Percentiles rank a stretch among this genome's conserved stretches.
Evolutionary conservation across 2,113 vertebrate species (phyloP).

Genomic region (Thamnophis sirtalis): DNA sequence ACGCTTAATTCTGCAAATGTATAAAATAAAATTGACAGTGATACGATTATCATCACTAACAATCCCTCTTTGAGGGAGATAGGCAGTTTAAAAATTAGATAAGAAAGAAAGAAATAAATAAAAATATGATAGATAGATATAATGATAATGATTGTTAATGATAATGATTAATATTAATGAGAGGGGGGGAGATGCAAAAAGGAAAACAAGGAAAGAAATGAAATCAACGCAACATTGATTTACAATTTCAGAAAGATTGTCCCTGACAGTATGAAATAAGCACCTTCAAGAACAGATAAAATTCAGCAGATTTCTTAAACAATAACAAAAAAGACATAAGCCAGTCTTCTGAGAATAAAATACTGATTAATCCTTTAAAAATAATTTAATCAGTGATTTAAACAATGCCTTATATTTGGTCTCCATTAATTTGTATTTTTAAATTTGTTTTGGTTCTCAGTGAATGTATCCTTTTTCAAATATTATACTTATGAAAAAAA

Average conservation of each 20-base stretch:
- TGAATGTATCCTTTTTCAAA: constrained; percentile 30
- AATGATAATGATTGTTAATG: too few species aligned
- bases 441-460: constrained; percentile 24
- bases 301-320: constrained; percentile 30
- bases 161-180: too few species aligned
- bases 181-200: not conserved
- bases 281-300: not conserved
- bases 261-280: not conserved
- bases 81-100: not conserved
- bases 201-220: not conserved
- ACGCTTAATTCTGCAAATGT: not conserved
- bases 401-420: constrained; percentile 50
- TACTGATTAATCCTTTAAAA: constrained; percentile 41
- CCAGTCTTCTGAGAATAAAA: not conserved
- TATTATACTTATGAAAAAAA: not conserved
- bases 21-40: not conserved
- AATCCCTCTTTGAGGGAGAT: not conserved
- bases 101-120: too few species aligned
- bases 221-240: not conserved
- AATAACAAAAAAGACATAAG: not conserved
- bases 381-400: constrained; percentile 44
- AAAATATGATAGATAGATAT: too few species aligned
- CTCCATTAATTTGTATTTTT: constrained; percentile 46
- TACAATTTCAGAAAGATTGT: not conserved
- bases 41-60: not conserved